A percentile compares a stretch with the other conserved stretches of the same genome.
These are phyloP conservation scores for Symphodus melops DNA, from an alignment of 2,113 vertebrate genomes.

Conservation along the genomic window DNA sequence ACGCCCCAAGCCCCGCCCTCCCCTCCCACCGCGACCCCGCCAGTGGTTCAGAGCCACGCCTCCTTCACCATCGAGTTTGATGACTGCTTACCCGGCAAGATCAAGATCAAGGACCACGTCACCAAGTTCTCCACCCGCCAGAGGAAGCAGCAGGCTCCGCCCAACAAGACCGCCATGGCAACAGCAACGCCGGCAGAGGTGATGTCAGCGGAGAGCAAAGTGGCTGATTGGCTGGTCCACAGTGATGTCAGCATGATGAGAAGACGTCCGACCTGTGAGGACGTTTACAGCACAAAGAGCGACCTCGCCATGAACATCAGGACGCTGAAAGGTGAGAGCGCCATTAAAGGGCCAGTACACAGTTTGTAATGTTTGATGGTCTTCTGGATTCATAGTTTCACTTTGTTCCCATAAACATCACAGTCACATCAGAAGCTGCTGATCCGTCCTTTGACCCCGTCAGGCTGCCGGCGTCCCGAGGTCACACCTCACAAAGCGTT, in stretches of 20 bases:
- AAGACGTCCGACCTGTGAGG: constrained; percentile 84
- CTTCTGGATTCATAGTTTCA: no score
- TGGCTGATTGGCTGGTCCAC: constrained; percentile 97
- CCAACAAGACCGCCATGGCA: constrained; percentile 19
- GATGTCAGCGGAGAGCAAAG: constrained; percentile 92
- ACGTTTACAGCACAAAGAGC: constrained; percentile 94
- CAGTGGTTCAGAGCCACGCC: constrained; percentile 94
- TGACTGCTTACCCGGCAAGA: constrained; percentile 91
- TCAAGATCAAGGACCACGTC: constrained; percentile 97
- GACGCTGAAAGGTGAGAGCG: constrained; percentile 88
- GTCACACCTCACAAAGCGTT: no score
- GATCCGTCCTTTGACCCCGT: no score
- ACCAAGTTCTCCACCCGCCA: constrained; percentile 96
- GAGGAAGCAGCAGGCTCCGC: constrained; percentile 76
- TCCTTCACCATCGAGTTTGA: constrained; percentile 99
- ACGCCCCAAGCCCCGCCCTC: constrained; percentile 6
- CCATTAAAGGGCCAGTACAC: no score
- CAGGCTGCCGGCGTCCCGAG: no score
- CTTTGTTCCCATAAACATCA: no score
- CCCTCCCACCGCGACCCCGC: constrained; percentile 70
- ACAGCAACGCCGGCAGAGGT: constrained; percentile 81
- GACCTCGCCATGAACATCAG: constrained; percentile 90
- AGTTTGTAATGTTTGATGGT: neutral
- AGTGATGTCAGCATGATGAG: constrained; percentile 91
- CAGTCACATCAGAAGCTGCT: no score